Conservation (phyloP, 2,888 invertebrate genomes). For the Tinea trinotella region DNA sequence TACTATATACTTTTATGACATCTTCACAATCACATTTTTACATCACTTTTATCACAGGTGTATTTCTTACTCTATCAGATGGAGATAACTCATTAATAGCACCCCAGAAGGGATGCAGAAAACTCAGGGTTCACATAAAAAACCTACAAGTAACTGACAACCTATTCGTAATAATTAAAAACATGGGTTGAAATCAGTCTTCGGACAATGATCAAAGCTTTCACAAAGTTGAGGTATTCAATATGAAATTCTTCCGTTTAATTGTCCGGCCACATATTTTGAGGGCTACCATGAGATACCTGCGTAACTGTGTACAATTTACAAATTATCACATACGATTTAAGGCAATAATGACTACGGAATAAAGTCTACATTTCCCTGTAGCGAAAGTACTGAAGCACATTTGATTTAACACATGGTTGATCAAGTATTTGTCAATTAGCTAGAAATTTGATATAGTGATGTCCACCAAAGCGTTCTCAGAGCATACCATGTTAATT, state of each 20-base stretch:
- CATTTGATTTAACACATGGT: conserved; percentile 63
- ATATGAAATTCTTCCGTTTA: conserved; percentile 7
- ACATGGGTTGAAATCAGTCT: no score
- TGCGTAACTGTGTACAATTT: background rate
- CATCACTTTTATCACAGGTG: no score
- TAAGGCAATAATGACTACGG: background rate
- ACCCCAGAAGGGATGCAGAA: no score
- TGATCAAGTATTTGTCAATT: conserved; percentile 70
- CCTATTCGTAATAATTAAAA: no score
- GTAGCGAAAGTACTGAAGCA: conserved; percentile 27
- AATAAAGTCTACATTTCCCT: background rate
- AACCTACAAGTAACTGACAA: no score
- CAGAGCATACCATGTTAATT: conserved; percentile 11
- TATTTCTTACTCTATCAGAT: no score
- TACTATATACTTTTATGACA: no score
- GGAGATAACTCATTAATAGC: no score
- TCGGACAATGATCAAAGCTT: background rate
- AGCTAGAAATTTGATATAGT: conserved; percentile 57
- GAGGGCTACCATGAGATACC: background rate
- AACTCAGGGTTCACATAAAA: no score
- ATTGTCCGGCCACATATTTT: background rate
- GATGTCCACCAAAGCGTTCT: conserved; percentile 35
- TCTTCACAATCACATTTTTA: no score
- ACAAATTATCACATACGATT: background rate
- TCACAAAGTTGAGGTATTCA: conserved; percentile 4